A percentile compares a stretch with the other conserved stretches of the same genome.
Evolutionary conservation across 2,888 invertebrate genomes (phyloP).

Genomic region (Catocala sponsa): DNA sequence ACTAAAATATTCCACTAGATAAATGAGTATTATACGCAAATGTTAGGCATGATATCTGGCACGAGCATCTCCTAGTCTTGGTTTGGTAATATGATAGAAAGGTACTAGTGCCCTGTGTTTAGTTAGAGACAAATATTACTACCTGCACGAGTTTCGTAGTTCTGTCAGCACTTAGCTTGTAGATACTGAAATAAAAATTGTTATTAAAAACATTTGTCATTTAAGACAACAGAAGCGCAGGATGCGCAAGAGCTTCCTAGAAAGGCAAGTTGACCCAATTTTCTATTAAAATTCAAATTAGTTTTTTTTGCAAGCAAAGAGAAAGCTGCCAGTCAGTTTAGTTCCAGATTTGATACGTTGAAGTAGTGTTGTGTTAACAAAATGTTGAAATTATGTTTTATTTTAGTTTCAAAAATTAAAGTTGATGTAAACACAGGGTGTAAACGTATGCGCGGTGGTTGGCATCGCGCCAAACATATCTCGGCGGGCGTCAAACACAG

Average conservation of each 20-base stretch:
- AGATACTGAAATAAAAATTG: slow-evolving; percentile 38
- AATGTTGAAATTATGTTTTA: slow-evolving; percentile 57
- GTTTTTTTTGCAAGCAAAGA: slow-evolving; percentile 81
- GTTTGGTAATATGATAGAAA: too few relatives aligned
- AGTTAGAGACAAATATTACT: neutral
- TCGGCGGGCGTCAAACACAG: slow-evolving; percentile 61
- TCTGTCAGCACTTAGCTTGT: slow-evolving; percentile 15
- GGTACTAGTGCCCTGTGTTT: neutral
- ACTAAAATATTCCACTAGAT: too few relatives aligned
- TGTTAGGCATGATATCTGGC: too few relatives aligned
- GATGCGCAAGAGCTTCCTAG: slow-evolving; percentile 69
- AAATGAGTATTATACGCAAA: too few relatives aligned
- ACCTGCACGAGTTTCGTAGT: neutral
- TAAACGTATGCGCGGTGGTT: slow-evolving; percentile 55
- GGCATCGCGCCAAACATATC: slow-evolving; percentile 62
- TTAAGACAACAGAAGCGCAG: slow-evolving; percentile 50
- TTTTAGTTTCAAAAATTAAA: slow-evolving; percentile 61
- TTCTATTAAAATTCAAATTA: slow-evolving; percentile 85
- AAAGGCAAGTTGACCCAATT: slow-evolving; percentile 78
- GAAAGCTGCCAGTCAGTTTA: slow-evolving; percentile 80
- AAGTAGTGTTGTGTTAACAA: slow-evolving; percentile 72
- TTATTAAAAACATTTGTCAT: slow-evolving; percentile 34
- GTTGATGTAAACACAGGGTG: slow-evolving; percentile 59
- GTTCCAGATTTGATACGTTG: slow-evolving; percentile 70
- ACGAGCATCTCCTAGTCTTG: too few relatives aligned